Percentiles rank a stretch among this genome's conserved stretches.
Conservation (phyloP, 2,113 vertebrate genomes). For the Prionailurus viverrinus region DNA sequence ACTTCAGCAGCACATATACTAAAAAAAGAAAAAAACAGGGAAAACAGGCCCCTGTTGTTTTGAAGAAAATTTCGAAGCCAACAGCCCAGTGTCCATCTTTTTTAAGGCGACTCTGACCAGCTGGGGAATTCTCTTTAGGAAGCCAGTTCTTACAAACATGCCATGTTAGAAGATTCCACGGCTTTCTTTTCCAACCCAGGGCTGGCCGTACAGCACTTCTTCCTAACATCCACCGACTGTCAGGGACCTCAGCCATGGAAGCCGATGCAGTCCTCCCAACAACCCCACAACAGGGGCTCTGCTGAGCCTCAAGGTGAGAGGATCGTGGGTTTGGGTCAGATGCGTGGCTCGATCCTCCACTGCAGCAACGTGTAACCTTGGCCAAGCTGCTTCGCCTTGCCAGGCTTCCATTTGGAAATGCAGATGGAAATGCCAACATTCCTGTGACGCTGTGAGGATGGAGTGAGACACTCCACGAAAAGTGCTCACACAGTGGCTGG, state of each 20-base stretch:
- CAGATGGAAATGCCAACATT: no score
- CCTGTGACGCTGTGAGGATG: not conserved
- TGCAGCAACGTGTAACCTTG: not conserved
- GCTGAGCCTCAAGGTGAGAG: not conserved
- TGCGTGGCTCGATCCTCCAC: accelerated
- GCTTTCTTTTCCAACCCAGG: not conserved
- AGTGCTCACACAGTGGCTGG: not conserved
- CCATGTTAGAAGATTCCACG: not conserved
- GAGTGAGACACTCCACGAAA: not conserved
- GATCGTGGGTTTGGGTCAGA: not conserved
- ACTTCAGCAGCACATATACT: no score
- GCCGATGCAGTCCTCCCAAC: not conserved
- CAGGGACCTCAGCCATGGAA: not conserved
- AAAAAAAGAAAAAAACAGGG: not conserved
- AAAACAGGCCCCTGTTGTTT: not conserved
- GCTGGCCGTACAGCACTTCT: not conserved
- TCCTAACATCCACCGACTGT: not conserved
- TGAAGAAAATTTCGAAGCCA: not conserved
- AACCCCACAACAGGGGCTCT: not conserved
- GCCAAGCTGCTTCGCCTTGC: not conserved
- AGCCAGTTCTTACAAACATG: not conserved
- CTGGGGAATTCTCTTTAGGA: not conserved
- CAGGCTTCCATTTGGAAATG: not conserved
- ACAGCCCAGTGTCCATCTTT: not conserved
- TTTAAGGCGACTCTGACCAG: not conserved